phyloP scores from a whole-genome alignment of 2,797 vertebrate species.

The Champsocephalus esox region DNA sequence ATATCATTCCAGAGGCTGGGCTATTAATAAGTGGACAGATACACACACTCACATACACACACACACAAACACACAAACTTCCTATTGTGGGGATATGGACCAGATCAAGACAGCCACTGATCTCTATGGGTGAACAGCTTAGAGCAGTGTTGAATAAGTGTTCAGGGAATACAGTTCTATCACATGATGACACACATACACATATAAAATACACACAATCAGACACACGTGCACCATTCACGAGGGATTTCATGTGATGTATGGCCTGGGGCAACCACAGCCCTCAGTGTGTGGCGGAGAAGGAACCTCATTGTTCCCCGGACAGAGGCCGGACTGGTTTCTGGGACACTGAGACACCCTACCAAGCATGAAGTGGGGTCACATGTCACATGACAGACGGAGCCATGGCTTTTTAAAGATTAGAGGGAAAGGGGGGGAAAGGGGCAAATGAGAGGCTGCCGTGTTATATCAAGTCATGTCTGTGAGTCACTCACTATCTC shows the following conservation, averaged over 20 bases:
- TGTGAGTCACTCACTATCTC: slow-evolving; percentile 21
- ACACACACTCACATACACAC: slow-evolving; percentile 5
- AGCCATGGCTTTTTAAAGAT: slow-evolving; percentile 62
- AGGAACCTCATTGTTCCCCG: slow-evolving; percentile 78
- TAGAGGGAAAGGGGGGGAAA: slow-evolving; percentile 31
- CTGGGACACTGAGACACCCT: slow-evolving; percentile 72
- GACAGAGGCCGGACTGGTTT: slow-evolving; percentile 69
- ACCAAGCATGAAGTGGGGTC: slow-evolving; percentile 58
- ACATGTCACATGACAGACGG: slow-evolving; percentile 71
- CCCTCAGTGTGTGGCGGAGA: slow-evolving; percentile 67
- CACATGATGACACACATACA: slow-evolving; percentile 28
- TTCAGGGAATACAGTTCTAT: slow-evolving; percentile 64
- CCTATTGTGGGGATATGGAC: slow-evolving; percentile 62
- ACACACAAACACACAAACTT: slow-evolving; percentile 31
- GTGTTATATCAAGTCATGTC: slow-evolving; percentile 26
- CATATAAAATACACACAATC: slow-evolving; percentile 26
- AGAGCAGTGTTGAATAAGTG: slow-evolving; percentile 68
- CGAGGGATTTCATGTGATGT: slow-evolving; percentile 77
- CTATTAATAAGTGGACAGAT: slow-evolving; percentile 79
- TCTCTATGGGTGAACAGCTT: slow-evolving; percentile 72
- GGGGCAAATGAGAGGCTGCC: slow-evolving; percentile 34
- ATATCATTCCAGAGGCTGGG: slow-evolving; percentile 68
- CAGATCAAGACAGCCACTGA: slow-evolving; percentile 73
- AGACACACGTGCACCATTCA: slow-evolving; percentile 65
- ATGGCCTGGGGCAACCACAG: slow-evolving; percentile 65